Percentiles rank a stretch among this genome's conserved stretches.
Conservation (phyloP, 2,797 vertebrate genomes). For the Cetoscarus ocellatus region DNA sequence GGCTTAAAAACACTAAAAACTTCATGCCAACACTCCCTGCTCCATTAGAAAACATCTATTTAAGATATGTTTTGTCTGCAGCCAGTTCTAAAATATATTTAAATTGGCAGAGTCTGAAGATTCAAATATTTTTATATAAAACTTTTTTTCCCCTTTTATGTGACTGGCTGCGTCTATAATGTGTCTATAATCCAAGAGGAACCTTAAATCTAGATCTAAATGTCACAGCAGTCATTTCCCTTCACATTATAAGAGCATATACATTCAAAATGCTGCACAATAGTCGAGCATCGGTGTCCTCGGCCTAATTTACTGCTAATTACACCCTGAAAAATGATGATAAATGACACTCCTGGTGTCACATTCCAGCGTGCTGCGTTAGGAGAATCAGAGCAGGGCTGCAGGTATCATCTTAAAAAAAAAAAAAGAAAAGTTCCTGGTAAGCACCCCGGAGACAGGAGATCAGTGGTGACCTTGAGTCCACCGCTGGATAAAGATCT, state of each 20-base stretch:
- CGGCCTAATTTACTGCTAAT: slow-evolving; percentile 38
- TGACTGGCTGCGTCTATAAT: background rate
- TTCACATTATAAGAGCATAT: background rate
- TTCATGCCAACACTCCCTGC: no score
- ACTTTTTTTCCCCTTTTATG: background rate
- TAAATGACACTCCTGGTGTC: slow-evolving; percentile 43
- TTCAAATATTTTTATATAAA: background rate
- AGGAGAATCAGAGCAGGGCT: slow-evolving; percentile 35
- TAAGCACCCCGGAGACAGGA: slow-evolving; percentile 79
- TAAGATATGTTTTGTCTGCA: background rate
- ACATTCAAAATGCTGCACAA: background rate
- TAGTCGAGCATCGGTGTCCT: slow-evolving; percentile 14
- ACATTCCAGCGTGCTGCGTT: slow-evolving; percentile 26
- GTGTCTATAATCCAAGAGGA: background rate
- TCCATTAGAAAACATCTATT: no score
- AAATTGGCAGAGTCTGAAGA: no score
- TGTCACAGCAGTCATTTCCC: background rate
- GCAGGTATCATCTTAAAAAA: slow-evolving; percentile 73
- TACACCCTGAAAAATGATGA: slow-evolving; percentile 48
- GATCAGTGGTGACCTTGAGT: slow-evolving; percentile 86
- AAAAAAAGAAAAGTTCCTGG: slow-evolving; percentile 54
- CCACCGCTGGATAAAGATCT: slow-evolving; percentile 77
- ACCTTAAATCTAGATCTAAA: background rate
- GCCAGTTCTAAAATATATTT: no score
- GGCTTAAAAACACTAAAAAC: no score